A percentile compares a stretch with the other conserved stretches of the same genome.
Conservation (phyloP, 2,888 invertebrate genomes). For the Allacma fusca region DNA sequence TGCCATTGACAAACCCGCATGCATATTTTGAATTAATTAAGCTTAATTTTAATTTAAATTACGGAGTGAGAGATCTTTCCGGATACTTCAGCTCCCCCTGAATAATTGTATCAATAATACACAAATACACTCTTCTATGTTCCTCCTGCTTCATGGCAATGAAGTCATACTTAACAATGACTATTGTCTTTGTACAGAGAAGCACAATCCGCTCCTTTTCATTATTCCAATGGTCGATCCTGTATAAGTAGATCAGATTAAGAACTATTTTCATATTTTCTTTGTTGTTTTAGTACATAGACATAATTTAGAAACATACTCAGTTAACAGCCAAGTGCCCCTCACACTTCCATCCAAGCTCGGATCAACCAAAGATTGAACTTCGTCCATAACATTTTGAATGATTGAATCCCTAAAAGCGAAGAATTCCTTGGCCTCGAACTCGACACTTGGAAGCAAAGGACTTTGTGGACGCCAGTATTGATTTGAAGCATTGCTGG, state of each 20-base stretch:
- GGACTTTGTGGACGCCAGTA: conserved; percentile 58
- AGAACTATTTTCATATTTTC: too few species aligned
- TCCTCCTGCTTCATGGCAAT: conserved; percentile 79
- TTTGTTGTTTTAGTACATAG: too few species aligned
- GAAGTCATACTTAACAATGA: conserved; percentile 84
- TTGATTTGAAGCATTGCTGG: conserved; percentile 30
- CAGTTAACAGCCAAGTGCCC: conserved; percentile 81
- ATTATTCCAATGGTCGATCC: conserved; percentile 87
- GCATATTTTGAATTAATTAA: too few species aligned
- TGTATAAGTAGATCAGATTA: too few species aligned
- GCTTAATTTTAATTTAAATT: conserved; percentile 70
- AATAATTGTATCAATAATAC: conserved; percentile 75
- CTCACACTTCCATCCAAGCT: conserved; percentile 75
- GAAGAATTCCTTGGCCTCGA: conserved; percentile 75
- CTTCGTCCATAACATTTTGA: conserved; percentile 76
- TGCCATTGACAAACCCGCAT: too few species aligned
- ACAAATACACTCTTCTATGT: conserved; percentile 74
- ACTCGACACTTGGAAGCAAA: conserved; percentile 64
- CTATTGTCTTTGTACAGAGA: conserved; percentile 76
- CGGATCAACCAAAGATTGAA: conserved; percentile 72
- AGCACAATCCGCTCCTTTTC: conserved; percentile 82
- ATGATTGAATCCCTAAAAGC: conserved; percentile 78
- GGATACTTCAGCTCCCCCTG: conserved; percentile 85
- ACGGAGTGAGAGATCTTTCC: conserved; percentile 82
- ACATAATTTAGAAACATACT: conserved; percentile 73